Base-by-base conservation (phyloP, 2,113 vertebrate genomes). In the Microtus ochrogaster region DNA sequence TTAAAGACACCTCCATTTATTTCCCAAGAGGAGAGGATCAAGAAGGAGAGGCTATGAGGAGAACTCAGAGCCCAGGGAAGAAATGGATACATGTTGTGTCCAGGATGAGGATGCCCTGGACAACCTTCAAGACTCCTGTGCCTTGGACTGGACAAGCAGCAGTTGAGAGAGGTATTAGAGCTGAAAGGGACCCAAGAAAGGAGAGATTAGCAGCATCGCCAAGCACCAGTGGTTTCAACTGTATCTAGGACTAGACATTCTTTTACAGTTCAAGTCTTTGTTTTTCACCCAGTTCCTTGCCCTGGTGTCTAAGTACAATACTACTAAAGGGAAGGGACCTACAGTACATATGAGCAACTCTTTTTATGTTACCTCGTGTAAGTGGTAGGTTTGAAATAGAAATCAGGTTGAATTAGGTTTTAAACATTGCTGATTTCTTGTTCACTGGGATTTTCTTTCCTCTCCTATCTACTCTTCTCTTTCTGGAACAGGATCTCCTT, bases 11-110 rank as follows among this genome's bases (percentile, higher is more conserved):
- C 36, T 72, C 70, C 36, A 21, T 22, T 72, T 39, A 72, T 72
- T n/a, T 82, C 8, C 14, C 1, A 65, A 79, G 28, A 63, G 33
- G 76, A 95, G 36, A 90, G 28, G 39, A 16, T 28, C 74, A 73
- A 94, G 73, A 66, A 93, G 61, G 49, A 94, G 77, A 92, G 83
- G 55, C 85, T 72, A n/a, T 74, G 22, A 76, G 79, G 87, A 85
- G 70, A 92, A 47, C 16, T 49, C 21, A 97, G 63, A 93, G 72
- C 87, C 33, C 49, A 63, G 58, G 77, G 55, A 92, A 63, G 70
- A 95, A 95, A 87, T 87, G 84, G 93, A 52, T 55, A 33, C 7
- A 90, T n/a, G 24, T 81, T 52, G 3, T 90, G n/a, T 58, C 6
- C 19, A 95, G 63, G 65, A 90, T 49, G 30, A 90, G 90, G 74